A percentile compares a stretch with the other conserved stretches of the same genome.
phyloP scores from a whole-genome alignment of 1,140 invertebrate genomes.

The Drosophila teissieri region DNA sequence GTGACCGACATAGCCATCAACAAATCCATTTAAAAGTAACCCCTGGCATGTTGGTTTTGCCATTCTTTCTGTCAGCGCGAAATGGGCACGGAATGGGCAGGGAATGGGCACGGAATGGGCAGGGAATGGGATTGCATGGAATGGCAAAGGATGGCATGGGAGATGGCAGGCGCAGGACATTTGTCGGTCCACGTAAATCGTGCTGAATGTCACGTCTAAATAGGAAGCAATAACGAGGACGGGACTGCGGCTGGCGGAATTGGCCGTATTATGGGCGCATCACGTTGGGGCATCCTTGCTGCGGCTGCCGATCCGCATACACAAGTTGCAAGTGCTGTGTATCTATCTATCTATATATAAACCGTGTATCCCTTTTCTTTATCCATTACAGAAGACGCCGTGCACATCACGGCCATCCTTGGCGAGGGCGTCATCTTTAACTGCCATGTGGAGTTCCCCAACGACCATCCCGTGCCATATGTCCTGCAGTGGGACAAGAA shows the following conservation, averaged over 20 bases:
- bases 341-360: constrained; percentile 8
- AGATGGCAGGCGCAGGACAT: constrained; percentile 10
- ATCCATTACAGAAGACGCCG: constrained; percentile 90
- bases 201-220: constrained; percentile 73
- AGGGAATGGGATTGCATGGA: background rate
- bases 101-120: background rate
- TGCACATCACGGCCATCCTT: constrained; percentile 97
- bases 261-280: constrained; percentile 56
- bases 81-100: background rate
- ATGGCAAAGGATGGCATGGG: background rate
- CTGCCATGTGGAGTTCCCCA: constrained; percentile 97
- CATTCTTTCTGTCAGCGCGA: constrained; percentile 1
- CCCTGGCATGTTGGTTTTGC: constrained; percentile 15
- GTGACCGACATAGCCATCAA: constrained; percentile 71
- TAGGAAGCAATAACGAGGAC: constrained; percentile 33
- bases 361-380: background rate
- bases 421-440: constrained; percentile 98
- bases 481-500: constrained; percentile 99
- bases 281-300: constrained; percentile 39
- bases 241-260: constrained; percentile 45
- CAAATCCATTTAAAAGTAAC: constrained; percentile 72
- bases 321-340: background rate
- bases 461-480: constrained; percentile 96
- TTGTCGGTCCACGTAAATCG: constrained; percentile 63
- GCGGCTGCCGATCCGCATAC: background rate